These are phyloP conservation scores for Meandrina meandrites DNA, from an alignment of 92 coral and sea anemone species.

Conservation along the genomic window DNA sequence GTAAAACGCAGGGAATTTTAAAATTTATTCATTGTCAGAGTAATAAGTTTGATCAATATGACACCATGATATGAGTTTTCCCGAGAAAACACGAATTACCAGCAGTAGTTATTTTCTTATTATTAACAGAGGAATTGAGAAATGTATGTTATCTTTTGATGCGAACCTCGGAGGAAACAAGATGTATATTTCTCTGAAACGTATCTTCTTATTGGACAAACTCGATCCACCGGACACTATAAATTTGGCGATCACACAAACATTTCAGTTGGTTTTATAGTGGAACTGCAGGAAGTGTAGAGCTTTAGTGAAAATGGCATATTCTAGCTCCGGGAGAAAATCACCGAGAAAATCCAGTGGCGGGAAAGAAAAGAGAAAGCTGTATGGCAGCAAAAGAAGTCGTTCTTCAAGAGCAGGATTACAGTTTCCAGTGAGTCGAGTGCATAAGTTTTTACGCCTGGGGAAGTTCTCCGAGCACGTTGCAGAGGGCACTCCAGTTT, in stretches of 20 bases:
- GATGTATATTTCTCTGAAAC: not conserved
- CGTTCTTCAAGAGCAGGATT: conserved; percentile 58
- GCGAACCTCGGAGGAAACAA: not conserved
- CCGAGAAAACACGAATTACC: too few relatives aligned
- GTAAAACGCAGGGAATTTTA: too few relatives aligned
- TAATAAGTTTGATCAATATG: too few relatives aligned
- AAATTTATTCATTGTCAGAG: too few relatives aligned
- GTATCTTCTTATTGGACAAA: not conserved
- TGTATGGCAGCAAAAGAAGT: not conserved
- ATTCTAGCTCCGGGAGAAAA: not conserved
- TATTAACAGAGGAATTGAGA: not conserved
- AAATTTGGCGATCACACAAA: not conserved
- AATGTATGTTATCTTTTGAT: not conserved
- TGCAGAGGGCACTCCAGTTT: conserved; percentile 74
- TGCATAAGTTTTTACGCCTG: conserved; percentile 52
- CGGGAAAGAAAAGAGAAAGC: not conserved
- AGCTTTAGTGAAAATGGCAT: not conserved
- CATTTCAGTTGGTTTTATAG: not conserved
- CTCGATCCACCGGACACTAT: not conserved
- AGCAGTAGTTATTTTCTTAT: not conserved
- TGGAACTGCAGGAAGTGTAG: not conserved
- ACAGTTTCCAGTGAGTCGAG: conserved; percentile 76
- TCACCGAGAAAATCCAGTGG: not conserved
- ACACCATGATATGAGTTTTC: too few relatives aligned
- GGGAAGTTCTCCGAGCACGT: conserved; percentile 59